Evolutionary conservation across 2,113 vertebrate genomes (phyloP), one percentile per base, ranked within the genome.

Genomic region (Muscicapa adusta): DNA sequence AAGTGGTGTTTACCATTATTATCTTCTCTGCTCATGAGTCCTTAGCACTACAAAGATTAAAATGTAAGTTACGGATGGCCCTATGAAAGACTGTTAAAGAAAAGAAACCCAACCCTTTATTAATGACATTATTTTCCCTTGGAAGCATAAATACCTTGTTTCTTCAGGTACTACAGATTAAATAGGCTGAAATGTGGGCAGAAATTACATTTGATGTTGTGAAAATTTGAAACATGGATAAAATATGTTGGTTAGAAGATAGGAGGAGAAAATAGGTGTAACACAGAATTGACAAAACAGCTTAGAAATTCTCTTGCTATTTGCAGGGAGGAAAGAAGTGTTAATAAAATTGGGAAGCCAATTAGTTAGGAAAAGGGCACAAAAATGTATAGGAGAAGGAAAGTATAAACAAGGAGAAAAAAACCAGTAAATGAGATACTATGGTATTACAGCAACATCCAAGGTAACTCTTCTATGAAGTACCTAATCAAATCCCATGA

Each of bases 181-280:
- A 91, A 77, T 11, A 82, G 60, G 36, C 60, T 77, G 78, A 93
- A 93, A 85, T 10, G 2, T 9, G 71, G 51, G 28, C 2, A 6
- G 74, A 47, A 90, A 88, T 77, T 67, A 74, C 56, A 83, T 85
- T 80, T 70, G 71, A 66, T 78, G 25, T 43, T 36, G 51, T 40
- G 43, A 94, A 80, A 86, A 94, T 74, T 83, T 47, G 85, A 91
- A 94, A 28, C 15, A 60, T 91, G 58, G 51, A 48, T 76, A 85
- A 94, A 82, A 80, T 38, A n/a, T 7, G 8, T 53, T 88, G 40
- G 15, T 87, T 85, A 67, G 63, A 74, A 51, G 40, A 71, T 50
- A 82, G 40, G 28, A 94, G 68, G 47, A 90, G 43, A 93, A 90
- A 95, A 81, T 51, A 78, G 61, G 34, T 62, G 28, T 53, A 74